These are phyloP conservation scores for Myotis yumanensis DNA, from an alignment of 2,113 vertebrate genomes.

Conservation along the genomic window DNA sequence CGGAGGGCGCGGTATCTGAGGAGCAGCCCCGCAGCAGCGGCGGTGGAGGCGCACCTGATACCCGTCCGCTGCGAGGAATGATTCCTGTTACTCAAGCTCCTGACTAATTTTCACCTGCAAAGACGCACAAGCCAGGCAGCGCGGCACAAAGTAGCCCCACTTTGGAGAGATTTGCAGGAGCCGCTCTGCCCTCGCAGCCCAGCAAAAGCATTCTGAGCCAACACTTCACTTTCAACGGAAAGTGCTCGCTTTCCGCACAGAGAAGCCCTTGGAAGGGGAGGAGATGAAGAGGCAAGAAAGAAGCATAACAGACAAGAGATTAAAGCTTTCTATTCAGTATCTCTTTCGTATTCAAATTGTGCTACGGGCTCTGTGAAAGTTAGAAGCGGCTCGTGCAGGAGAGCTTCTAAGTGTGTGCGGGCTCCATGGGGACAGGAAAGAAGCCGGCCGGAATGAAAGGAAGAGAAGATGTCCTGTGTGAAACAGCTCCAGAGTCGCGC, in stretches of 20 bases:
- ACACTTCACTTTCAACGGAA: constrained; percentile 87
- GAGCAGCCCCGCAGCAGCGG: constrained; percentile 90
- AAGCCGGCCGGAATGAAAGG: constrained; percentile 89
- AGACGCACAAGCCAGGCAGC: constrained; percentile 84
- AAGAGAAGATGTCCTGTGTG: constrained; percentile 90
- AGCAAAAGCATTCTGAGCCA: constrained; percentile 79
- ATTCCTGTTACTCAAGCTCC: constrained; percentile 90
- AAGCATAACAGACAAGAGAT: constrained; percentile 88
- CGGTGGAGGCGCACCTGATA: constrained; percentile 95
- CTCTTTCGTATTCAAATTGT: constrained; percentile 93
- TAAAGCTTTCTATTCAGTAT: constrained; percentile 93
- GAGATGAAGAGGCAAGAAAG: constrained; percentile 87
- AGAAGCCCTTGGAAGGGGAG: constrained; percentile 86
- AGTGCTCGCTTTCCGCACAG: constrained; percentile 87
- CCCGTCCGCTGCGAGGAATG: constrained; percentile 92
- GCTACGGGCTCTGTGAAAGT: constrained; percentile 90
- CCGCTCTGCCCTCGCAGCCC: constrained; percentile 76
- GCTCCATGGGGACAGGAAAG: constrained; percentile 91
- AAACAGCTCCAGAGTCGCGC: constrained; percentile 89
- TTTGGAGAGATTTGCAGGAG: constrained; percentile 81
- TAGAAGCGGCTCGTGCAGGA: constrained; percentile 91
- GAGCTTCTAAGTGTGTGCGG: constrained; percentile 90
- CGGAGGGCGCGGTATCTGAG: constrained; percentile 90
- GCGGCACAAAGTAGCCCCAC: constrained; percentile 81
- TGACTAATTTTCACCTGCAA: constrained; percentile 94